A percentile compares a stretch with the other conserved stretches of the same genome.
Evolutionary conservation across 1,140 invertebrate genomes (phyloP).

Genomic region (Aethina tumida): DNA sequence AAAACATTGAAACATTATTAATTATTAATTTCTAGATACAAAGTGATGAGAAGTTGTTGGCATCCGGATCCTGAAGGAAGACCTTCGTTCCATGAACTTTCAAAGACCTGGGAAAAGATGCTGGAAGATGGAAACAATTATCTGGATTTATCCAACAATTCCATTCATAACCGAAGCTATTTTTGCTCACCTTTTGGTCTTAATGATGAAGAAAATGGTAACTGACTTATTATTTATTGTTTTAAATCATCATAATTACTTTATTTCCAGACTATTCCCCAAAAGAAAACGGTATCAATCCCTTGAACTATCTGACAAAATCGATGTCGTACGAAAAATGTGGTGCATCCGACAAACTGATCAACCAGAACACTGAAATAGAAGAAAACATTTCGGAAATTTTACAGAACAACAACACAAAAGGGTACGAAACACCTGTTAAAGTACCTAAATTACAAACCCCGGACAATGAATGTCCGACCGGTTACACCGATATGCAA

Average conservation of each 20-base stretch:
- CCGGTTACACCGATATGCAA: constrained; percentile 45
- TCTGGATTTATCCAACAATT: constrained; percentile 50
- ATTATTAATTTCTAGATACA: constrained; percentile 44
- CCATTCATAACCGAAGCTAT: constrained; percentile 51
- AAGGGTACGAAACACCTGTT: constrained; percentile 42
- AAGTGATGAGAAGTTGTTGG: constrained; percentile 76
- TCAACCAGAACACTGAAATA: constrained; percentile 30
- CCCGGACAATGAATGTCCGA: constrained; percentile 34
- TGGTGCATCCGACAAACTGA: constrained; percentile 38
- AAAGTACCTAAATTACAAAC: constrained; percentile 34
- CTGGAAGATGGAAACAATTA: constrained; percentile 64
- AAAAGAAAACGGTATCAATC: constrained; percentile 15
- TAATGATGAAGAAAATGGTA: constrained; percentile 4
- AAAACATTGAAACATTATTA: not conserved
- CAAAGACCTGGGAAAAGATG: constrained; percentile 52
- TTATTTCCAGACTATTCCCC: constrained; percentile 7
- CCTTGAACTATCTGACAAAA: constrained; percentile 31
- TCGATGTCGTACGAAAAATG: constrained; percentile 32
- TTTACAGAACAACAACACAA: constrained; percentile 25
- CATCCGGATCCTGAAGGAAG: constrained; percentile 57
- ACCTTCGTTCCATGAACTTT: constrained; percentile 65
- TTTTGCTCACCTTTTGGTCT: constrained; percentile 32
- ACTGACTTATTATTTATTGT: not conserved
- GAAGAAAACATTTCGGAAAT: constrained; percentile 12
- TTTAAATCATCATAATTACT: constrained; percentile 3